A percentile compares a stretch with the other conserved stretches of the same genome.
Evolutionary conservation across 2,888 invertebrate species (phyloP).

Genomic region (Deladenus siricidicola): DNA sequence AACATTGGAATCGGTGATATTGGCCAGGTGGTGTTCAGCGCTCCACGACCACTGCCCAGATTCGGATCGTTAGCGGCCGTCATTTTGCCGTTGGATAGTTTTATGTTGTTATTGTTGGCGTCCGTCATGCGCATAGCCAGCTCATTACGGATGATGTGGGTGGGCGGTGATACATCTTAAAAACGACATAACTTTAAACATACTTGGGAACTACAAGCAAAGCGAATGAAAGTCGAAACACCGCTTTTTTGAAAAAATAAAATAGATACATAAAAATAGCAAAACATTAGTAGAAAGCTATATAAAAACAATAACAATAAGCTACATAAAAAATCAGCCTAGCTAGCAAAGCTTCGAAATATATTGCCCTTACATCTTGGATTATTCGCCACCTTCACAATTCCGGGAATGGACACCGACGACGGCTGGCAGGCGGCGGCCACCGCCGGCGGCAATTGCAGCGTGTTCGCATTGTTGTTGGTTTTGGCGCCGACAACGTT

Average conservation of each 20-base stretch:
- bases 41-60: neutral
- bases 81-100: neutral
- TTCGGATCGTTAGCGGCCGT: neutral
- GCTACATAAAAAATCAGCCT: no score
- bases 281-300: no score
- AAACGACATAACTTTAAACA: no score
- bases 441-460: neutral
- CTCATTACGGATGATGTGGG: neutral
- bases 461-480: neutral
- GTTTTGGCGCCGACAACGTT: no score
- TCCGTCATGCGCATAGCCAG: neutral
- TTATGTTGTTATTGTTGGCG: no score
- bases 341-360: no score
- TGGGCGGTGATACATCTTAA: neutral
- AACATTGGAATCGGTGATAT: conserved; percentile 28
- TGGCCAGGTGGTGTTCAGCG: conserved; percentile 30
- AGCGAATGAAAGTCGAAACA: no score
- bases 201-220: no score
- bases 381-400: conserved; percentile 11
- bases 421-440: neutral
- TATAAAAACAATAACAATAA: no score
- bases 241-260: no score
- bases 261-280: no score
- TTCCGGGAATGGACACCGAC: neutral
- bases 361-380: conserved; percentile 13